Evolutionary conservation across 2,888 invertebrate species (phyloP), one percentile per base, ranked within the genome.

Genomic region (Epinotia bilunana): DNA sequence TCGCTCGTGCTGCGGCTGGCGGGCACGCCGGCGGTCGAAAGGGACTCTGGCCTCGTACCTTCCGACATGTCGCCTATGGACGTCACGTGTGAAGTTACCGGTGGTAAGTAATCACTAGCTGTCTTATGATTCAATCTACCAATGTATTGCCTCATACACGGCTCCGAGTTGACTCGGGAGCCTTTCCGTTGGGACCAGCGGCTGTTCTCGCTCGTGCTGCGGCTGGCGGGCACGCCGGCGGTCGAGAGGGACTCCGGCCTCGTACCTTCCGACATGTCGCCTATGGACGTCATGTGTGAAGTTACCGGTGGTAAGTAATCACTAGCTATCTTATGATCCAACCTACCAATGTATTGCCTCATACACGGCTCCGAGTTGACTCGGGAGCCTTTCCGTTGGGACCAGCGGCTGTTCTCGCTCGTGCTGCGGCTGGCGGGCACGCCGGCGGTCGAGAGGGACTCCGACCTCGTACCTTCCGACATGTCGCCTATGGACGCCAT

Each of bases 171-270:
- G 88, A 99, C 99, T 3, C 96, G 98, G 83, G 99, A 99, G 90
- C 99, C 99, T n/a, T 99, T 99, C 90, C 96, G 99, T 79, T 99
- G 99, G 99, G 99, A 99, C 94, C 99, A 99, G 93, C 95, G 99
- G 81, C 94, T 99, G 77, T 99, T 99, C 94, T 98, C 99, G 3
- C 93, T 99, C 83, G 99, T 99, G 64, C 94, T 99, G 73, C 95
- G 99, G 78, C 95, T 99, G 87, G 97, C 99, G 58, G 99, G 99
- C 5, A 98, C 98, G 62, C 99, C 98, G 3, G 97, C 97, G 2
- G 96, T 97, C 65, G 98, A 98, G 84, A 94, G 98, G 79, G 98
- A 98, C 84, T 96, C 97, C 5, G 98, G 98, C 7, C 95, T 98
- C 74, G 99, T 99, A 53, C 98, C 99, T 12, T 98, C 98, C 73